Base-by-base conservation (phyloP, 2,113 vertebrate species). In the Acanthisitta chloris region DNA sequence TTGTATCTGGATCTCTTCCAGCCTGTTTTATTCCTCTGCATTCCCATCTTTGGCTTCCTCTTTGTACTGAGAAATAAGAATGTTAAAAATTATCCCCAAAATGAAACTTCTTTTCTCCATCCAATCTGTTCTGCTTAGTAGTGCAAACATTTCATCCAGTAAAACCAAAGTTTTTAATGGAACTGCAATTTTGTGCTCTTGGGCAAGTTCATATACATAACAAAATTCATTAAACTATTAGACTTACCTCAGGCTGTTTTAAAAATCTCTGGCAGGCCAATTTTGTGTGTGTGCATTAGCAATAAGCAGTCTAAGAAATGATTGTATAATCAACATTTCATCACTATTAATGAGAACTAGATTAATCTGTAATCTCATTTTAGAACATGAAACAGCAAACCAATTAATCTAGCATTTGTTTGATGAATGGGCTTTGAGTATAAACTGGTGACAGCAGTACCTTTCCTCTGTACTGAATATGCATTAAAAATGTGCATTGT, bases 401-500 rank as follows among this genome's bases (percentile, higher is more conserved):
- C 43, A 96, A 96, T 97, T 96, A 92, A 86, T 97, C 74, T 94
- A 94, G 78, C 84, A 81, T 94, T 94, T 96, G 38, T 94, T 95
- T 97, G 96, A 96, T 97, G 69, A 97, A 96, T 95, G 72, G 45
- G 71, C 36, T 88, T 84, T 80, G 70, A 90, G 84, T 91, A 88
- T 89, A 94, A 96, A 76, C 87, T 92, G 67, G 77, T 95, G 88
- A 92, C 64, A 92, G 94, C 90, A 88, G 59, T 84, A 92, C 66
- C 91, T 95, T 97, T 96, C 59, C 82, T 88, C 73, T 92, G 72
- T 70, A 86, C 14, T 38, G 96, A 96, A 94, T 96, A 88, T 92
- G 79, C 93, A 96, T 97, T 97, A 92, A 97, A 98, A 97, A 96
- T 87, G 82, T 93, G 90, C 98, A 96, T 98, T 97, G 93, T 96